Percentiles rank a stretch among this genome's conserved stretches.
phyloP scores from a whole-genome alignment of 2,113 vertebrate species.

The Diphyllodes magnificus region DNA sequence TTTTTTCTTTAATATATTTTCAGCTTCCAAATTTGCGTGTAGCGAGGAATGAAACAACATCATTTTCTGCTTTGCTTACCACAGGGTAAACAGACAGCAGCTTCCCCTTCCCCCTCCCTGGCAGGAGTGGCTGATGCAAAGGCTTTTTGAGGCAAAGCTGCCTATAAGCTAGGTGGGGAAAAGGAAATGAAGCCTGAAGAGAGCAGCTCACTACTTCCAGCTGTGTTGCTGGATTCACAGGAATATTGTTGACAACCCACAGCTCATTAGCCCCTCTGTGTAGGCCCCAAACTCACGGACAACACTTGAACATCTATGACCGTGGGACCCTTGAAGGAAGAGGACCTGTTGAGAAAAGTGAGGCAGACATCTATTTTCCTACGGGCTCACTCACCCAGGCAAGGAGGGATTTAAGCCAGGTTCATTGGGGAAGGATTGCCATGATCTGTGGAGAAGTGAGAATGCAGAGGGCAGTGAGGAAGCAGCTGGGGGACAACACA shows the following conservation, averaged over 20 bases:
- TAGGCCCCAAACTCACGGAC: not conserved
- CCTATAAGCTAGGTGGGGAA: not conserved
- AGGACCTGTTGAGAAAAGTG: not conserved
- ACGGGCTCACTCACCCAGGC: not conserved
- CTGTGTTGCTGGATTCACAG: not conserved
- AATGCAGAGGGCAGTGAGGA: not conserved
- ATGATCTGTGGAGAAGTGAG: not conserved
- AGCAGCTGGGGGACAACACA: not conserved
- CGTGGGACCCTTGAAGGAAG: not conserved
- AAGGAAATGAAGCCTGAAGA: not conserved
- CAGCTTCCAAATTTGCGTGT: not conserved
- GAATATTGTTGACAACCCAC: not conserved
- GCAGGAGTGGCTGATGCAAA: not conserved
- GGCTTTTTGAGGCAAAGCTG: not conserved
- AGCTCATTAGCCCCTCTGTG: not conserved
- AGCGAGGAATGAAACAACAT: constrained; percentile 31
- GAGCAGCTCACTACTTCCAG: not conserved
- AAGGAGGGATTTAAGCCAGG: not conserved
- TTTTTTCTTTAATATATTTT: not conserved
- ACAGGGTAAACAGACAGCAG: constrained; percentile 22
- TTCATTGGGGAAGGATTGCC: fast-evolving
- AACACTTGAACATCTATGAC: not conserved
- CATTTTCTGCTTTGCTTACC: constrained; percentile 59
- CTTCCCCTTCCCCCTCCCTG: not conserved
- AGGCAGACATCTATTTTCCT: not conserved